These are phyloP conservation scores for Tetrao urogallus DNA, from an alignment of 2,113 vertebrate species.

Conservation along the genomic window DNA sequence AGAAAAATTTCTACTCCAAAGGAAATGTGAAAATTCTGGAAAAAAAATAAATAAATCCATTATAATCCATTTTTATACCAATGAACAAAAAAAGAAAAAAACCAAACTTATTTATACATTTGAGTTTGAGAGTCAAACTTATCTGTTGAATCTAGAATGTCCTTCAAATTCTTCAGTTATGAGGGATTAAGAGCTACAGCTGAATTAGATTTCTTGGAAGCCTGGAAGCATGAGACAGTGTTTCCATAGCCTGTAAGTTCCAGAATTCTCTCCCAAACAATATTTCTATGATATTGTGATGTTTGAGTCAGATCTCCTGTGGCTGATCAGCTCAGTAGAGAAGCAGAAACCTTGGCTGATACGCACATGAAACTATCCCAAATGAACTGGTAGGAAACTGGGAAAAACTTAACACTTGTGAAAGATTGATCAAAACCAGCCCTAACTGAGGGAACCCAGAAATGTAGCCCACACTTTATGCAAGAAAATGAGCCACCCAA, in stretches of 20 bases:
- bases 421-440: constrained; percentile 1
- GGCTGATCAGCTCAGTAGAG: neutral
- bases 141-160: neutral
- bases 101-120: neutral
- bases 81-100: neutral
- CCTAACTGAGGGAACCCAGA: neutral
- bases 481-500: neutral
- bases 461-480: neutral
- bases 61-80: neutral
- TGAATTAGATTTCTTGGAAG: neutral
- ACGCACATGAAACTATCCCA: neutral
- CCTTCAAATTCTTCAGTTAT: neutral
- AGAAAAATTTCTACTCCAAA: neutral
- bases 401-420: neutral
- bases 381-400: neutral
- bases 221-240: neutral
- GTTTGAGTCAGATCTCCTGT: constrained; percentile 19
- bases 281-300: neutral
- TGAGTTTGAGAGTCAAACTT: neutral
- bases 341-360: neutral
- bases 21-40: neutral
- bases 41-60: neutral
- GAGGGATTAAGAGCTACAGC: neutral
- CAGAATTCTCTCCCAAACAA: neutral
- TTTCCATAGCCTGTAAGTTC: neutral